These are phyloP conservation scores for Sebastes wilsoni DNA, from an alignment of 2,797 vertebrate species.

Conservation along the genomic window DNA sequence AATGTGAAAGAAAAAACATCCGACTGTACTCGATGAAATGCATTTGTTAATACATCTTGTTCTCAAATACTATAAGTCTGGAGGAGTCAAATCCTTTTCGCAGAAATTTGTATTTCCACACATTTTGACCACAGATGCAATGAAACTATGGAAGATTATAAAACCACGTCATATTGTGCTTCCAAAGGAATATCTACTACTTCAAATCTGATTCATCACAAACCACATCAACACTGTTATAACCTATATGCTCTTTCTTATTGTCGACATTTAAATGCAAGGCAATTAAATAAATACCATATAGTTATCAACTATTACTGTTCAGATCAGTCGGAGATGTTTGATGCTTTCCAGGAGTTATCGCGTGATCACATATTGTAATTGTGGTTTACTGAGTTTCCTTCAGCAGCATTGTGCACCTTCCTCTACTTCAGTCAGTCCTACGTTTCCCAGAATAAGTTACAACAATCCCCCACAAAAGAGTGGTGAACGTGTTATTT, in stretches of 20 bases:
- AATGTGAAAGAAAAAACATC: slow-evolving; percentile 31
- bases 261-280: neutral
- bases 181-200: neutral
- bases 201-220: neutral
- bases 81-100: neutral
- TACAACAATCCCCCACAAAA: slow-evolving; percentile 12
- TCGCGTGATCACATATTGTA: neutral
- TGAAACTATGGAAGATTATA: neutral
- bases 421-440: neutral
- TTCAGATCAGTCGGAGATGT: neutral
- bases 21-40: slow-evolving; percentile 24
- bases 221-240: neutral
- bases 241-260: neutral
- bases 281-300: too few relatives aligned
- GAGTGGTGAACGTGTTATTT: slow-evolving; percentile 12
- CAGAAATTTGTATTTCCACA: neutral
- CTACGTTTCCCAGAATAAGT: slow-evolving; percentile 52
- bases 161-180: neutral
- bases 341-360: slow-evolving; percentile 36
- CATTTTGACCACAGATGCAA: neutral
- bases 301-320: neutral
- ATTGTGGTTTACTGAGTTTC: slow-evolving; percentile 11
- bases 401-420: slow-evolving; percentile 1
- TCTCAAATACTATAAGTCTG: neutral
- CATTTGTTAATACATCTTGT: neutral